Conservation (phyloP, 2,797 vertebrate species). For the Lepilemur septentrionalis region DNA sequence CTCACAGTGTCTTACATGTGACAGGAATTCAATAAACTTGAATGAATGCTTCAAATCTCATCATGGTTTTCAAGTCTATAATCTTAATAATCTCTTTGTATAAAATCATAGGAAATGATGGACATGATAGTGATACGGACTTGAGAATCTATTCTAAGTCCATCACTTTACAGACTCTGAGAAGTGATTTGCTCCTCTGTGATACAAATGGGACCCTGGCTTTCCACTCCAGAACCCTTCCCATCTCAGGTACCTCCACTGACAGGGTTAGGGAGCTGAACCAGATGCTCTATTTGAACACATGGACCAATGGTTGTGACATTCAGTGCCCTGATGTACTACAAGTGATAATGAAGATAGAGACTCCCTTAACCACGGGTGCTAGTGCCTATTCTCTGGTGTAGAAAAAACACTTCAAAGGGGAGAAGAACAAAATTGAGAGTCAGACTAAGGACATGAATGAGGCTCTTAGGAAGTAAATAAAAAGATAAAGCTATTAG, state of each 20-base stretch:
- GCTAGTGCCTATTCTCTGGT: not conserved
- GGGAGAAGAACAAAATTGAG: not conserved
- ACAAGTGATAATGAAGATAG: not conserved
- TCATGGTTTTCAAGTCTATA: not conserved
- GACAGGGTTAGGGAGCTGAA: not conserved
- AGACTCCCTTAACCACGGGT: not conserved
- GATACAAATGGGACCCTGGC: not conserved
- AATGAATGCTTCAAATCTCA: not conserved
- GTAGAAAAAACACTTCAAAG: not conserved
- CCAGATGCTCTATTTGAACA: not conserved
- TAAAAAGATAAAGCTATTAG: not conserved
- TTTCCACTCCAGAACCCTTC: not conserved
- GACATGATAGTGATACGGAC: not conserved
- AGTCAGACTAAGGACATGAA: not conserved
- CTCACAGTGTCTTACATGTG: not conserved
- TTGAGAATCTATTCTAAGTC: not conserved
- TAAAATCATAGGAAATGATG: not conserved
- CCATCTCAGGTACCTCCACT: accelerated
- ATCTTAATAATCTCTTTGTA: not conserved
- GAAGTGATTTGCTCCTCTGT: not conserved
- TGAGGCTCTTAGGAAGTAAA: not conserved
- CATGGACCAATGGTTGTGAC: accelerated
- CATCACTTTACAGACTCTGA: not conserved
- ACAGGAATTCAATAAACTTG: not conserved
- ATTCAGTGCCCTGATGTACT: not conserved